A percentile compares a stretch with the other conserved stretches of the same genome.
Evolutionary conservation across 2,888 invertebrate species (phyloP).

Genomic region (Caenorhabditis becei): DNA sequence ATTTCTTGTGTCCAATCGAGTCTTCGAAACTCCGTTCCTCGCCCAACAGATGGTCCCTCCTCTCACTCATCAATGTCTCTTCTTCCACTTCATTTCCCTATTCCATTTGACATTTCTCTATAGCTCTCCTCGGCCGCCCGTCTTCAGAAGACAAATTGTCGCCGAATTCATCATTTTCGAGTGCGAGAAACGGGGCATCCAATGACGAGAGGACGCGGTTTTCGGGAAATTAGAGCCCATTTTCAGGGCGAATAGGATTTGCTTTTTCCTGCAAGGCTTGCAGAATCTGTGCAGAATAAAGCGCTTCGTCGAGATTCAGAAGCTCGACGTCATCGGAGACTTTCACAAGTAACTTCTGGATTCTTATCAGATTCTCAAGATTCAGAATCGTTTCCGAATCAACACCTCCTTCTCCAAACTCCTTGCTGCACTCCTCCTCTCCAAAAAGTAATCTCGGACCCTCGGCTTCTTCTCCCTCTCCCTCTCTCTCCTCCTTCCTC

Average conservation of each 20-base stretch:
- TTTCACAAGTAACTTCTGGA: too few relatives aligned
- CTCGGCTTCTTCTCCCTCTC: background rate
- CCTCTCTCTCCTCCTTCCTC: constrained; percentile 10
- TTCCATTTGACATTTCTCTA: constrained; percentile 43
- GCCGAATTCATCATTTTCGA: constrained; percentile 55
- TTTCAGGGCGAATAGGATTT: constrained; percentile 8
- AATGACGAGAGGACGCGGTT: constrained; percentile 35
- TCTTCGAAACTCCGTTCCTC: too few relatives aligned
- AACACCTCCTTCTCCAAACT: constrained; percentile 18
- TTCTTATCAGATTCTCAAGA: too few relatives aligned
- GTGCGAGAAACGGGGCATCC: constrained; percentile 31
- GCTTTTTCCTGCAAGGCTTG: too few relatives aligned
- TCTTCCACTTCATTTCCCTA: constrained; percentile 19
- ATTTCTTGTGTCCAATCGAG: too few relatives aligned
- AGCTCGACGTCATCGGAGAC: too few relatives aligned
- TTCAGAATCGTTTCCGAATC: constrained; percentile 17
- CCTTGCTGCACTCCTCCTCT: constrained; percentile 1
- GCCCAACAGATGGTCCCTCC: background rate
- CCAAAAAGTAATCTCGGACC: constrained; percentile 11
- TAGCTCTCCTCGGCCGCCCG: constrained; percentile 12
- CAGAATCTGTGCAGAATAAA: too few relatives aligned
- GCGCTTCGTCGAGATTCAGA: too few relatives aligned
- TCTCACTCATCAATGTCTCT: background rate
- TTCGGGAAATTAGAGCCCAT: constrained; percentile 46
- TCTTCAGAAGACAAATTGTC: constrained; percentile 55